phyloP scores from a whole-genome alignment of 2,113 vertebrate species.

The Actinemys pallida region DNA sequence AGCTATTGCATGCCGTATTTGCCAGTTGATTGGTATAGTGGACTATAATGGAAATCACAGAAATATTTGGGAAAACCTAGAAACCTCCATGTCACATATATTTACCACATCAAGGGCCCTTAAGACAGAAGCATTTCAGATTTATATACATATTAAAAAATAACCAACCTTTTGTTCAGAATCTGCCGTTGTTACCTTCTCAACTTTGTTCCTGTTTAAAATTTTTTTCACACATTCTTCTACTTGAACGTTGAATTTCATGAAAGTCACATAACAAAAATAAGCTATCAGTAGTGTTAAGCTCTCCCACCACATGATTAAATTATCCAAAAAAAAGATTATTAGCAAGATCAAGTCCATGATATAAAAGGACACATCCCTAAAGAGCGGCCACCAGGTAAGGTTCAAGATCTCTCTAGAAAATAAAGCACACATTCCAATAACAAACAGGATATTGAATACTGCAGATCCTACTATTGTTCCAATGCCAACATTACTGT shows the following conservation, averaged over 20 bases:
- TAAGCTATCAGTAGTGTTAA: slow-evolving; percentile 87
- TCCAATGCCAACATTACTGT: slow-evolving; percentile 98
- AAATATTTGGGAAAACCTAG: neutral
- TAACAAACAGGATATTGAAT: slow-evolving; percentile 98
- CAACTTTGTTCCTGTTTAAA: slow-evolving; percentile 93
- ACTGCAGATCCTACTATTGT: slow-evolving; percentile 98
- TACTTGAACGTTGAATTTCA: slow-evolving; percentile 95
- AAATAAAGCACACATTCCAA: slow-evolving; percentile 98
- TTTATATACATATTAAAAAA: slow-evolving; percentile 36
- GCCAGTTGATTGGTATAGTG: neutral
- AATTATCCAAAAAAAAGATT: slow-evolving; percentile 97
- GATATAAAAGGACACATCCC: slow-evolving; percentile 98
- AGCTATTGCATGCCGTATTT: neutral
- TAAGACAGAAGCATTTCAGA: neutral
- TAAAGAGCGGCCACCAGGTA: slow-evolving; percentile 98
- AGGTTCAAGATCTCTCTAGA: slow-evolving; percentile 96
- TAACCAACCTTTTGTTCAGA: slow-evolving; percentile 92
- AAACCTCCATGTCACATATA: neutral
- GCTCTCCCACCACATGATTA: slow-evolving; percentile 95
- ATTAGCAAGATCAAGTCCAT: slow-evolving; percentile 96
- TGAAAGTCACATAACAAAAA: slow-evolving; percentile 93
- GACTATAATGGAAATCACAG: neutral
- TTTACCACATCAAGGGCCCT: neutral
- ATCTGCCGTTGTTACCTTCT: slow-evolving; percentile 89
- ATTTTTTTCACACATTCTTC: slow-evolving; percentile 89